Conservation (phyloP, 2,797 vertebrate species). For the Onychomys leucogaster region DNA sequence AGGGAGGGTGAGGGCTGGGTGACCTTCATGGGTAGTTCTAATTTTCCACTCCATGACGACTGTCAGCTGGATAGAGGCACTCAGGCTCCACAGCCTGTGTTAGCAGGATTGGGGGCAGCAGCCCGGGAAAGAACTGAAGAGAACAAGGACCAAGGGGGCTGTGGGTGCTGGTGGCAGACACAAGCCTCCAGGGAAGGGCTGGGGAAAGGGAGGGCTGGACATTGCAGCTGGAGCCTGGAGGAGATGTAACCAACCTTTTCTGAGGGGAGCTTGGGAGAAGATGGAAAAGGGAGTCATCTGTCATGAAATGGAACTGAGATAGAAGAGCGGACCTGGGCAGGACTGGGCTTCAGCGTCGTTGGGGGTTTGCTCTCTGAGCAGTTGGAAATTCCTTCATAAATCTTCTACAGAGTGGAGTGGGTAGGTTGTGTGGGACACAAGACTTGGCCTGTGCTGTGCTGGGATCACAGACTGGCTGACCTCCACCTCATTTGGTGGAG, state of each 20-base stretch:
- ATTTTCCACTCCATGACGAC: background rate
- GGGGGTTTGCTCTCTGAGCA: background rate
- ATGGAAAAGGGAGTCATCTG: background rate
- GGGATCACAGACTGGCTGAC: background rate
- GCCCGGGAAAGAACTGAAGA: background rate
- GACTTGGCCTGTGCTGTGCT: background rate
- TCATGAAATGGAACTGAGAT: background rate
- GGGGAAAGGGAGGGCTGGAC: background rate
- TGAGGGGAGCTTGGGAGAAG: background rate
- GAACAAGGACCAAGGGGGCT: background rate
- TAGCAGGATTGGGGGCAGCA: background rate
- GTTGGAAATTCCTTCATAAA: background rate
- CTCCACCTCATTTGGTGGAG: background rate
- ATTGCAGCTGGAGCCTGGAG: background rate
- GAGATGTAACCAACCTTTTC: background rate
- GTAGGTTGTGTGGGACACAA: background rate
- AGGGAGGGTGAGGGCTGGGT: background rate
- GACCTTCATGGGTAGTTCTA: rapidly evolving
- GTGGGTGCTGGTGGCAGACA: background rate
- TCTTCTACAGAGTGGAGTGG: background rate
- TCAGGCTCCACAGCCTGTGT: background rate
- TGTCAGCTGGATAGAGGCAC: background rate
- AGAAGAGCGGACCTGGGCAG: background rate
- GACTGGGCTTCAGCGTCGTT: background rate
- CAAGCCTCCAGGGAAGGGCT: background rate